phyloP scores from a whole-genome alignment of 1,140 invertebrate genomes.

The Drosophila pruinosa region DNA sequence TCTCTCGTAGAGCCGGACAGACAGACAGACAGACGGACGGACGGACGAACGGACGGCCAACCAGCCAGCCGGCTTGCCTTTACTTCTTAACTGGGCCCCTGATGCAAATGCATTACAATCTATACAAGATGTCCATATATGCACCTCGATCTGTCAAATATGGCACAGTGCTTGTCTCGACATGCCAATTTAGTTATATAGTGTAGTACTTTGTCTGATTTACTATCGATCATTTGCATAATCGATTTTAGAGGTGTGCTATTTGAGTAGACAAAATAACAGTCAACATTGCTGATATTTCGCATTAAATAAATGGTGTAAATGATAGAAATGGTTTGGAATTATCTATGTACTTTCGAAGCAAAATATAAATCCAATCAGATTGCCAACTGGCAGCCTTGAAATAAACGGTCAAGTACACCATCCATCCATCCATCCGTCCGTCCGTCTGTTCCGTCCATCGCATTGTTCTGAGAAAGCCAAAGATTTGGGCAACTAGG shows the following conservation, averaged over 20 bases:
- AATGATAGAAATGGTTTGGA: too few relatives aligned
- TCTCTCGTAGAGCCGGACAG: too few relatives aligned
- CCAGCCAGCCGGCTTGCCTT: neutral
- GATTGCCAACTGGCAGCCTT: neutral
- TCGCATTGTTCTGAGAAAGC: neutral
- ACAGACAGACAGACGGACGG: neutral
- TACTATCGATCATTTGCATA: too few relatives aligned
- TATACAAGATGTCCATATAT: neutral
- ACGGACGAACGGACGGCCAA: neutral
- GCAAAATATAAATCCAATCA: neutral
- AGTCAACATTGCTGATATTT: too few relatives aligned
- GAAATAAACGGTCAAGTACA: neutral
- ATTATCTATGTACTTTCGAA: too few relatives aligned
- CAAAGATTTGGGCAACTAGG: neutral
- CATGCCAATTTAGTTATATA: neutral
- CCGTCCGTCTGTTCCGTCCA: neutral
- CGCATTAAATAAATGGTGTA: too few relatives aligned
- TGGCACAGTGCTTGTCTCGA: neutral
- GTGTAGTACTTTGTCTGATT: too few relatives aligned
- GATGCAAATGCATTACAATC: neutral
- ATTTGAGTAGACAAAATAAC: too few relatives aligned
- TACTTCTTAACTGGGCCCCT: slow-evolving; percentile 11
- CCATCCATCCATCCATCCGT: neutral
- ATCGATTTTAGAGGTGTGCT: too few relatives aligned
- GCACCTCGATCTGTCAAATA: neutral